Conservation (phyloP, 2,113 vertebrate species). For the Perca schrenkii region DNA sequence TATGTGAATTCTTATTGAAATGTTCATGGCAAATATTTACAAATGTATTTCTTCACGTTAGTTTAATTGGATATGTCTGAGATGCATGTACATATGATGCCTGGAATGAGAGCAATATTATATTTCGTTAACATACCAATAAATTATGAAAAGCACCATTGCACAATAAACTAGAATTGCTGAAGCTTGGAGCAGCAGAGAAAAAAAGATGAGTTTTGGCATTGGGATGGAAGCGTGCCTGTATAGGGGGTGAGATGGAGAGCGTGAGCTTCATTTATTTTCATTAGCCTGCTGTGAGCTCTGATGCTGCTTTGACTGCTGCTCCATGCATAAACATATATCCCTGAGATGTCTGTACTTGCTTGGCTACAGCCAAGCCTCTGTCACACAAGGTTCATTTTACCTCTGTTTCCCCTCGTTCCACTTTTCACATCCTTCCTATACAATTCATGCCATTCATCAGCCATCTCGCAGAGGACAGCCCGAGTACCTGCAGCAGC, state of each 20-base stretch:
- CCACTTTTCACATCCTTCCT: conserved; percentile 65
- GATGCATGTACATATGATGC: conserved; percentile 4
- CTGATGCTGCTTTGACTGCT: conserved; percentile 61
- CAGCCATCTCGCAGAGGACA: conserved; percentile 70
- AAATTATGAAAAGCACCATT: conserved; percentile 19
- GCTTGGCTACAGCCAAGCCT: conserved; percentile 58
- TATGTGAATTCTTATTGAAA: conserved; percentile 29
- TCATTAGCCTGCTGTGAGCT: conserved; percentile 76
- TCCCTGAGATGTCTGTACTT: conserved; percentile 70
- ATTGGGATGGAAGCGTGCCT: conserved; percentile 59
- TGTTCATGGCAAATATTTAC: conserved; percentile 6
- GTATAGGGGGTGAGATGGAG: conserved; percentile 41
- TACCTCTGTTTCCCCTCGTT: conserved; percentile 40
- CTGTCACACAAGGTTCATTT: conserved; percentile 74
- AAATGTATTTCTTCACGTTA: neutral
- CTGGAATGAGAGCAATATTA: neutral
- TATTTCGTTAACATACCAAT: conserved; percentile 31
- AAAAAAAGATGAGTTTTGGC: conserved; percentile 52
- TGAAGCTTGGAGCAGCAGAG: conserved; percentile 28
- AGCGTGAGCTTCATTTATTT: conserved; percentile 78
- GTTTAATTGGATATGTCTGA: neutral
- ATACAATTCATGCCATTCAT: conserved; percentile 71
- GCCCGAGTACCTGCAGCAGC: conserved; percentile 80
- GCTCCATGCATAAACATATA: conserved; percentile 73
- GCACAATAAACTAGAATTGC: conserved; percentile 40